Evolutionary conservation across 2,797 vertebrate species (phyloP).

Genomic region (Perodicticus potto): DNA sequence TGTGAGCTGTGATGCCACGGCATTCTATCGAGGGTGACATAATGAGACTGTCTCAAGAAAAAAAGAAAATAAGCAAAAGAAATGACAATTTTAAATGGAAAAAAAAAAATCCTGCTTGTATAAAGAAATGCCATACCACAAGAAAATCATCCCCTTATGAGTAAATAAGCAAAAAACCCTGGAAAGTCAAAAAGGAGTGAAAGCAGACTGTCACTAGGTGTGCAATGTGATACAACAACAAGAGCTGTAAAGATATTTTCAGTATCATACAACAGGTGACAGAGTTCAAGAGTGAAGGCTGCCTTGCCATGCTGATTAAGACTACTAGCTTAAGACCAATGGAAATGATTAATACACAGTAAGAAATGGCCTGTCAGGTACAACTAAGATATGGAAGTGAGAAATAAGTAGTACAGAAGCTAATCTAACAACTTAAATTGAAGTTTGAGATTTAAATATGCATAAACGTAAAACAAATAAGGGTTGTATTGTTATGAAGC

Average conservation of each 20-base stretch:
- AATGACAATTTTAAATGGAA: not conserved
- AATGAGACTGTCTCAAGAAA: too few species aligned
- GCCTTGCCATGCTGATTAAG: not conserved
- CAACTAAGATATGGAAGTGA: not conserved
- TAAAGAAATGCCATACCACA: not conserved
- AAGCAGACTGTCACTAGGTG: conserved; percentile 5
- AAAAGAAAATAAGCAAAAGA: conserved; percentile 1
- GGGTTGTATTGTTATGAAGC: not conserved
- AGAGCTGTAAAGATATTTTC: conserved; percentile 18
- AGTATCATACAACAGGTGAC: conserved; percentile 16
- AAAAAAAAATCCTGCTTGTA: not conserved
- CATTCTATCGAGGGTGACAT: too few species aligned
- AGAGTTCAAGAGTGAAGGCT: not conserved
- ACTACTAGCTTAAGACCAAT: not conserved
- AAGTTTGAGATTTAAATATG: conserved; percentile 42
- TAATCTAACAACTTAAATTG: conserved; percentile 5
- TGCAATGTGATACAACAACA: conserved; percentile 16
- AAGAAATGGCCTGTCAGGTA: not conserved
- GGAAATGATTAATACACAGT: not conserved
- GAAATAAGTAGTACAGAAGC: not conserved
- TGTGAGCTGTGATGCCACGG: too few species aligned
- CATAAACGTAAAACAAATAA: conserved; percentile 40
- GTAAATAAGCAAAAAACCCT: conserved; percentile 57
- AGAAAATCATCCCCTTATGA: conserved; percentile 47
- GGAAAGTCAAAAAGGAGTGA: conserved; percentile 47